Base-by-base conservation (phyloP, 2,888 invertebrate species). In the Boloria selene region DNA sequence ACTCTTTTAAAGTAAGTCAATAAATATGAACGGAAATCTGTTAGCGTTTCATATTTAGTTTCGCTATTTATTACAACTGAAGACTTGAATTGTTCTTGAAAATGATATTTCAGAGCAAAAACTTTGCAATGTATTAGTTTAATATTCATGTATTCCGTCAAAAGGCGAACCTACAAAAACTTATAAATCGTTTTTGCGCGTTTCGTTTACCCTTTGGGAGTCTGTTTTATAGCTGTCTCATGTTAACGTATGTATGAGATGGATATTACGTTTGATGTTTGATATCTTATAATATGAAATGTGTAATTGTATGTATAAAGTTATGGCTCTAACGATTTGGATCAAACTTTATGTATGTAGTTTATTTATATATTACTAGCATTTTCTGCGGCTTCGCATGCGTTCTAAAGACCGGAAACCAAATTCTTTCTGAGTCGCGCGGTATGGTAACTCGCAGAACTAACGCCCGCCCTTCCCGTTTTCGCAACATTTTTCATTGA, bases 111-210 rank as follows among this genome's bases (percentile, higher is more conserved):
- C 22, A 14, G 45, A 53, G 45, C 31, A 47, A 31, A 47, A 31
- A 54, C 42, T 61, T 42, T 50, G 26, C 3, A 10, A 17, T 31
- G 53, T 52, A 64, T 61, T 68, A 55, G 55, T 58, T 67, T 65
- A 68, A 67, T 71, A 71, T 71, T 70, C 68, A 70, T 70, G 66
- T 70, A 71, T 71, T 70, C 78, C 69, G 72, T 76, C 67, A 77
- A 79, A 78, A 67, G 75, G 77, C 75, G 79, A 67, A 73, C 73
- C 45, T 72, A 76, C 80, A 86, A 82, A 85, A 83, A 84, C 82
- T 82, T 83, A 79, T 82, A 84, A 85, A 85, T 84, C 82, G 84
- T 86, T 87, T 85, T 83, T 82, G 77, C 65, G 67, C 73, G 74
- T 79, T 80, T 77, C 77, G 77, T 73, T 79, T 76, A 79, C 76